Percentiles rank a stretch among this genome's conserved stretches.
Evolutionary conservation across 2,888 invertebrate species (phyloP).

Genomic region (Cryptus viduatorius): DNA sequence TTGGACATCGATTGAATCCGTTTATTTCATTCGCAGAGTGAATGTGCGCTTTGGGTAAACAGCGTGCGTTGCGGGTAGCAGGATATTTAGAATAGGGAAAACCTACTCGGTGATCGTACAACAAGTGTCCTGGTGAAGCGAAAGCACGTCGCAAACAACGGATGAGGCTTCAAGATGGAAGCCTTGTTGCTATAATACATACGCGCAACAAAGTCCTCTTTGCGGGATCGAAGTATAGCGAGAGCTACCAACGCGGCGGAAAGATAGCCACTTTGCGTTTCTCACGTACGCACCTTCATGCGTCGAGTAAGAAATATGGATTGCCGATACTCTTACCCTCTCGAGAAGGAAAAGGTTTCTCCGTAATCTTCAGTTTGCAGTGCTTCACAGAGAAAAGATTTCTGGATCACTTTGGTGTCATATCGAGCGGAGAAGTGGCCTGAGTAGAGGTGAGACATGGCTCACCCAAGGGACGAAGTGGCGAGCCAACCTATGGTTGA

Average conservation of each 20-base stretch:
- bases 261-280: neutral
- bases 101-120: neutral
- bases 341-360: neutral
- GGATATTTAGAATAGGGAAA: neutral
- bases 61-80: too few species aligned
- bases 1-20: too few species aligned
- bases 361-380: neutral
- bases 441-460: neutral
- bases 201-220: neutral
- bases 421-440: neutral
- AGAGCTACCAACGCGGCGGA: neutral
- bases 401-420: too few species aligned
- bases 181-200: neutral
- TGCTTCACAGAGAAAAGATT: neutral
- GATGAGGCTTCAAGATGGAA: neutral
- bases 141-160: neutral
- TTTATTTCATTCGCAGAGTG: too few species aligned
- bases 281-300: constrained; percentile 1
- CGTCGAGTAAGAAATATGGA: constrained; percentile 11
- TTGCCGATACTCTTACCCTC: neutral
- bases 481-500: neutral
- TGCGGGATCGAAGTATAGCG: neutral
- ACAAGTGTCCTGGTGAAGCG: neutral
- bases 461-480: neutral
- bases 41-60: too few species aligned